Conservation (phyloP, 2,888 invertebrate species). For the Glyphotaelius pellucidus region DNA sequence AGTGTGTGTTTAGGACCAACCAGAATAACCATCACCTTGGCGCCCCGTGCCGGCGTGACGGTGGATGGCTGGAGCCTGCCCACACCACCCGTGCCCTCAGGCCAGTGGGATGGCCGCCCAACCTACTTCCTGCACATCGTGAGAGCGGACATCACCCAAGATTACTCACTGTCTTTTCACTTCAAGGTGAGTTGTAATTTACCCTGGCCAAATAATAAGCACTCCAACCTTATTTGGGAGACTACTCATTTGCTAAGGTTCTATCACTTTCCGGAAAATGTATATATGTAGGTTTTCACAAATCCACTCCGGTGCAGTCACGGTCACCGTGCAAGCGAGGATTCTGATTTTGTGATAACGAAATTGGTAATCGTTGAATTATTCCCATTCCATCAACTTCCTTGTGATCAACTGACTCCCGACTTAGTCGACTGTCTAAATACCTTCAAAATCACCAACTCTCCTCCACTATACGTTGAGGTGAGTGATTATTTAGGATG, state of each 20-base stretch:
- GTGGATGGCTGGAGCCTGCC: constrained; percentile 57
- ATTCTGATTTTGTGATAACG: no score
- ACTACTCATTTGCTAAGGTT: neutral
- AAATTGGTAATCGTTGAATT: no score
- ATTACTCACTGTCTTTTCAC: neutral
- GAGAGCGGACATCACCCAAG: neutral
- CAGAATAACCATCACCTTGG: constrained; percentile 57
- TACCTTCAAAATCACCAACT: no score
- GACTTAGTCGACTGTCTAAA: no score
- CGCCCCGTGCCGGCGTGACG: constrained; percentile 52
- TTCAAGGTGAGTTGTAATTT: constrained; percentile 9
- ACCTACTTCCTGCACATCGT: constrained; percentile 58
- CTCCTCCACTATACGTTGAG: no score
- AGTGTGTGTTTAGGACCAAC: constrained; percentile 49
- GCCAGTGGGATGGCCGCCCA: constrained; percentile 54
- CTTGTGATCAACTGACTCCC: no score
- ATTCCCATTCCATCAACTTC: no score
- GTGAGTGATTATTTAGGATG: no score
- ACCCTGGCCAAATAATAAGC: neutral
- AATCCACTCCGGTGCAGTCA: no score
- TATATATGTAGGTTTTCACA: no score
- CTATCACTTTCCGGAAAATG: no score
- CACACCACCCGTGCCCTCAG: constrained; percentile 39
- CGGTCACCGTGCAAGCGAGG: no score
- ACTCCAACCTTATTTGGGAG: neutral